A percentile compares a stretch with the other conserved stretches of the same genome.
phyloP scores from a whole-genome alignment of 2,797 vertebrate genomes.

The Meriones psammophilus region DNA sequence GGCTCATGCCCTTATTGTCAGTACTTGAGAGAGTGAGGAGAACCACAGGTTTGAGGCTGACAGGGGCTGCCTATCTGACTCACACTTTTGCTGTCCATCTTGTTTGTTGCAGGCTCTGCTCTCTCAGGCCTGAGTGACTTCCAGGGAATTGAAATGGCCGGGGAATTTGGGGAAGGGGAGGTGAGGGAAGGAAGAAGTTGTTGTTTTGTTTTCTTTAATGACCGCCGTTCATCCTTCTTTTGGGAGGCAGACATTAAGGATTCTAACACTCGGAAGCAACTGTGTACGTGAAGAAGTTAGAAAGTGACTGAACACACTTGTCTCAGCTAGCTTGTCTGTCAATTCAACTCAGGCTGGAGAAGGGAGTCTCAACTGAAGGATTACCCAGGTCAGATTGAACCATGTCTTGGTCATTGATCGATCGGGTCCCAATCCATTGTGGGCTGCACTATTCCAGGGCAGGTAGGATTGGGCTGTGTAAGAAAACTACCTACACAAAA shows the following conservation, averaged over 20 bases:
- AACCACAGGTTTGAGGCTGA: neutral
- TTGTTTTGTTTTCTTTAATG: neutral
- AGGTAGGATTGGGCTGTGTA: neutral
- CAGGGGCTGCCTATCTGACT: neutral
- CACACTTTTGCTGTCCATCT: neutral
- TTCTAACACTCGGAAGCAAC: neutral
- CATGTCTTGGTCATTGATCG: neutral
- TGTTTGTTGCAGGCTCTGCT: neutral
- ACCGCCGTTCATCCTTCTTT: neutral
- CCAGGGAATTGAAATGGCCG: neutral
- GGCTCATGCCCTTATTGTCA: neutral
- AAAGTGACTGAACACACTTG: neutral
- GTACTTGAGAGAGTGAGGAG: neutral
- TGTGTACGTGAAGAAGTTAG: neutral
- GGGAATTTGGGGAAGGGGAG: too few species aligned
- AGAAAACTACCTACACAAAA: neutral
- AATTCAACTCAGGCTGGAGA: neutral
- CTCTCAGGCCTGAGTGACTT: neutral
- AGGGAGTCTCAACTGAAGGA: neutral
- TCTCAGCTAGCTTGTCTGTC: neutral
- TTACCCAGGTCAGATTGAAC: neutral
- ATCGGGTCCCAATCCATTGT: neutral
- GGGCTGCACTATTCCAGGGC: neutral
- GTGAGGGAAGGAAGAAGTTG: too few species aligned
- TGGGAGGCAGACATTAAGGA: neutral